Conservation (phyloP, 1,140 invertebrate species). For the Rhyacophila brunnea region DNA sequence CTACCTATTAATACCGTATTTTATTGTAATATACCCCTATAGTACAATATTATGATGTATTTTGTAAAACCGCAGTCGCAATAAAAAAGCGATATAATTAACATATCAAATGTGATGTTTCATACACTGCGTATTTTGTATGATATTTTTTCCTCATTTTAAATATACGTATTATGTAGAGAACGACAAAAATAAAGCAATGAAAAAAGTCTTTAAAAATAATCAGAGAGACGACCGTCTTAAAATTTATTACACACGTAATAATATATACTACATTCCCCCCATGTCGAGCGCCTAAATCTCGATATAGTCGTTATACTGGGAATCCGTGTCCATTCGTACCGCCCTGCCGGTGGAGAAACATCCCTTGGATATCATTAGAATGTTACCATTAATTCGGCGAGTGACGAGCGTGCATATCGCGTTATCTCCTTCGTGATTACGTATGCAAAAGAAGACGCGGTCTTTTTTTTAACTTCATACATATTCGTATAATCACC, state of each 20-base stretch:
- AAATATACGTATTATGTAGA: too few species aligned
- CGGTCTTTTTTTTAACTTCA: constrained; percentile 31
- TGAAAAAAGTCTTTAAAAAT: constrained; percentile 24
- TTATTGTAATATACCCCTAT: too few species aligned
- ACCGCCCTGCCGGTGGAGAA: constrained; percentile 3
- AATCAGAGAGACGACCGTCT: constrained; percentile 9
- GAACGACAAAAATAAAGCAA: background rate
- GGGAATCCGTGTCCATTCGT: constrained; percentile 8
- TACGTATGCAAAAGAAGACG: constrained; percentile 32
- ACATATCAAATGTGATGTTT: too few species aligned
- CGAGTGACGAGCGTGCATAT: constrained; percentile 15
- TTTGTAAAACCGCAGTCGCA: too few species aligned
- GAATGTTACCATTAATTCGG: constrained; percentile 17
- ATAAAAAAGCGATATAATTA: too few species aligned
- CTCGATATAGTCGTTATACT: constrained; percentile 6
- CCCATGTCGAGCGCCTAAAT: background rate
- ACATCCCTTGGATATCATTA: constrained; percentile 7
- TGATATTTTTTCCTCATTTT: too few species aligned
- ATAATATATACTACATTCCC: constrained; percentile 8
- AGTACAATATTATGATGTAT: too few species aligned
- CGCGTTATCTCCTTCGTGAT: constrained; percentile 21
- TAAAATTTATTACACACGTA: constrained; percentile 27
- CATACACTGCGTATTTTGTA: too few species aligned
- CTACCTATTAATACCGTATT: too few species aligned
- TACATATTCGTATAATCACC: constrained; percentile 32